Conservation (phyloP, 2,797 vertebrate species). For the Erethizon dorsatum region DNA sequence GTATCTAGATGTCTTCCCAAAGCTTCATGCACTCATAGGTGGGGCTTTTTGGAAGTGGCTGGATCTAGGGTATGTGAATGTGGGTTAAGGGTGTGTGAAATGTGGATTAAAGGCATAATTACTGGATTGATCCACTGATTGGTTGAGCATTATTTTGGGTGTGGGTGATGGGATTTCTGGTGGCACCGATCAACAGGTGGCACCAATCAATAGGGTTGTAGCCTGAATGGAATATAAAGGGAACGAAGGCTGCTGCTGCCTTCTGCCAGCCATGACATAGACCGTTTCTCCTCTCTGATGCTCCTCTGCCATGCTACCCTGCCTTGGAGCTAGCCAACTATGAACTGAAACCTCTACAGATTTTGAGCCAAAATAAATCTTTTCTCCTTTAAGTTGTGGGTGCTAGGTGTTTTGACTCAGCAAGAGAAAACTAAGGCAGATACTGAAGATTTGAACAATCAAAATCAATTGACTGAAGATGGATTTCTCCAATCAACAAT, state of each 20-base stretch:
- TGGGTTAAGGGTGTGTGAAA: not conserved
- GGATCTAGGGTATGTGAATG: not conserved
- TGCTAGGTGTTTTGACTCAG: not conserved
- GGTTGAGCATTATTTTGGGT: not conserved
- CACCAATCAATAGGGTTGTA: not conserved
- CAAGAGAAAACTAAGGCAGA: not conserved
- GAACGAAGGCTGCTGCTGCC: not conserved
- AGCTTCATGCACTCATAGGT: not conserved
- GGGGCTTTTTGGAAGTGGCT: not conserved
- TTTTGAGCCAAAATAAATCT: not conserved
- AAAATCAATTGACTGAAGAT: conserved; percentile 9
- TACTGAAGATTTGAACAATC: not conserved
- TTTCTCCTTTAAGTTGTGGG: not conserved
- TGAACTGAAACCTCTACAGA: not conserved
- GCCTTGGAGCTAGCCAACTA: not conserved
- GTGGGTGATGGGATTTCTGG: not conserved
- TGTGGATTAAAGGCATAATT: not conserved
- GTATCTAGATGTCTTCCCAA: not conserved
- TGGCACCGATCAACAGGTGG: not conserved
- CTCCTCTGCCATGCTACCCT: not conserved
- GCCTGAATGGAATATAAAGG: not conserved
- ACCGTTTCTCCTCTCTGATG: not conserved
- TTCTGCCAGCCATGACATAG: not conserved
- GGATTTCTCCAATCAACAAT: not conserved
- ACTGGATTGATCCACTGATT: not conserved